These are phyloP conservation scores for Clusia tigrina DNA, from an alignment of 2,888 invertebrate species.

Conservation along the genomic window DNA sequence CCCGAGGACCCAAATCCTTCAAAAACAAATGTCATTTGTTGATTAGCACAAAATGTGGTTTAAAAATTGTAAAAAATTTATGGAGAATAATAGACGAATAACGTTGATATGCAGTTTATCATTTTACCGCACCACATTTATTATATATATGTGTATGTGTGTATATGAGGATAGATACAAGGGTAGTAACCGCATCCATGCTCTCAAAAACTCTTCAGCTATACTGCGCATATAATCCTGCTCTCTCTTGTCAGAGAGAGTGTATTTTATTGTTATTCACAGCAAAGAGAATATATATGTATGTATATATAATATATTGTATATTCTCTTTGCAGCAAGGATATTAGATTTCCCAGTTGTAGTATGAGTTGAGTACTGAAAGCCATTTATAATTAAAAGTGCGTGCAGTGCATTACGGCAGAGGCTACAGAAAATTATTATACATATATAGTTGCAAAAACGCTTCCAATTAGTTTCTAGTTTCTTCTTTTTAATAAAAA, in stretches of 20 bases:
- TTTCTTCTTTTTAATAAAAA: no score
- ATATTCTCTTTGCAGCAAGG: no score
- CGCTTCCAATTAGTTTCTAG: conserved; percentile 2
- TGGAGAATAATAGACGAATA: no score
- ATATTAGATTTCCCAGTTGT: conserved; percentile 34
- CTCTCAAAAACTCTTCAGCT: not conserved
- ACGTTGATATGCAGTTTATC: no score
- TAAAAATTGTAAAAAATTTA: no score
- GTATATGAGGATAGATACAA: not conserved
- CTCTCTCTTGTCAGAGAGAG: not conserved
- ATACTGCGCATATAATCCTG: not conserved
- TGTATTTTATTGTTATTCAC: no score
- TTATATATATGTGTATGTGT: not conserved
- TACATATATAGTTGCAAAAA: conserved; percentile 44
- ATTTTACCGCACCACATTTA: not conserved
- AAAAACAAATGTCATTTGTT: no score
- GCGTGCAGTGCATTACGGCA: conserved; percentile 52
- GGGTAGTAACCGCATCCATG: not conserved
- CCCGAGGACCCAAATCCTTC: no score
- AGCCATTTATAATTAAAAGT: conserved; percentile 45
- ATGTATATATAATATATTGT: no score
- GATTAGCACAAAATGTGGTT: no score
- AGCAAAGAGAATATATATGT: no score
- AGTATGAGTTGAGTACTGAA: conserved; percentile 31
- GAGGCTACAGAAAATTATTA: conserved; percentile 28